Base-by-base conservation (phyloP, 2,113 vertebrate species). In the Semicossyphus pulcher region DNA sequence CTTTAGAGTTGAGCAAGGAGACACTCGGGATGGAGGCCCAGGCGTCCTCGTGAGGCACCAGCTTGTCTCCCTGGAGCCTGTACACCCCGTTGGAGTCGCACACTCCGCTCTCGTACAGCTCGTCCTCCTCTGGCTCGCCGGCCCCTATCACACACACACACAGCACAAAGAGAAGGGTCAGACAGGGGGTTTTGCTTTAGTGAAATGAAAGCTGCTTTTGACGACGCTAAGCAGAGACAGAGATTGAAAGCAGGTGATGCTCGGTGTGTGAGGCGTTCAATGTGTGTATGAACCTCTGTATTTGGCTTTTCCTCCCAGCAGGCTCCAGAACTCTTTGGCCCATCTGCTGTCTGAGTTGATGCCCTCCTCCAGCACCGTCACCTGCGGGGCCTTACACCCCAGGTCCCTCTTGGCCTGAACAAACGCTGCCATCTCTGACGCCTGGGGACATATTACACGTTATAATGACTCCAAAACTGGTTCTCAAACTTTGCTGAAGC, bases 101-200 rank as follows among this genome's bases (percentile, higher is more conserved):
- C 34, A 95, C 86, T 0, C 89, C 94, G 0, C 81, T 92, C 87
- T 95, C 94, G 53, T 93, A 95, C 11, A 93, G 64, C 83, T 95
- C 94, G 34, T 95, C 94, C 76, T 95, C 94, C 47, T 94, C 94
- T 6, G 93, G 94, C 53, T 93, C 93, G 8, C 94, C 94, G 0
- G 94, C 94, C 10, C 86, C 94, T 95, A 52, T 60, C 57, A 52
- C n/a, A 75, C 44, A 67, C 57, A 67, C 62, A 70, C 25, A 57
- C 23, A 65, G 54, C 7, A 23, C 15, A 57, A 5, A 53, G 18
- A n/a, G n/a, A n/a, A n/a, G n/a, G n/a, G n/a, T n/a, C n/a, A n/a
- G n/a, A n/a, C n/a, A n/a, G n/a, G n/a, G n/a, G n/a, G n/a, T n/a
- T n/a, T n/a, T n/a, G 41, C 10, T 2, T 36, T 11, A 28, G 31